Percentiles rank a stretch among this genome's conserved stretches.
phyloP scores from a whole-genome alignment of 2,888 invertebrate genomes.

The Tigriopus californicus region DNA sequence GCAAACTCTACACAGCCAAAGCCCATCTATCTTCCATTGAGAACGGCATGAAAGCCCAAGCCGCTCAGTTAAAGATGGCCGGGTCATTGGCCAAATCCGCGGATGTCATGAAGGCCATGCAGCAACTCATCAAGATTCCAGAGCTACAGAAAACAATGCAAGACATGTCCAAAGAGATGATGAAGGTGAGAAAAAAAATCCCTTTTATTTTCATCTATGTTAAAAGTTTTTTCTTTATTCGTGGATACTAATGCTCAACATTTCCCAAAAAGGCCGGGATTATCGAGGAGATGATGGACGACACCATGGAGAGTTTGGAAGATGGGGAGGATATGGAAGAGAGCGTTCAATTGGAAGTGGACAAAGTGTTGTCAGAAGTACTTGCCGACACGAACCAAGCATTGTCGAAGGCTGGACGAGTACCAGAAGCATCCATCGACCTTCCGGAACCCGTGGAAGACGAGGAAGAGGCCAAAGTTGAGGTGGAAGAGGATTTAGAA shows the following conservation, averaged over 20 bases:
- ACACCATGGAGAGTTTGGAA: slow-evolving; percentile 74
- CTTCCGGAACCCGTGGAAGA: slow-evolving; percentile 24
- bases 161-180: slow-evolving; percentile 96
- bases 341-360: slow-evolving; percentile 79
- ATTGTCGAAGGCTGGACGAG: slow-evolving; percentile 28
- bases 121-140: slow-evolving; percentile 65
- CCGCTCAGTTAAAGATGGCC: slow-evolving; percentile 67
- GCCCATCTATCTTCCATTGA: slow-evolving; percentile 92
- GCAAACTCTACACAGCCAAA: slow-evolving; percentile 83
- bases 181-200: slow-evolving; percentile 38
- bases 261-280: slow-evolving; percentile 51
- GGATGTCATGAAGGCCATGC: slow-evolving; percentile 98
- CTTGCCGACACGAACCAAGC: neutral
- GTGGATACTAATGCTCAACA: too few species aligned
- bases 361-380: slow-evolving; percentile 41
- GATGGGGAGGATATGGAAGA: slow-evolving; percentile 91
- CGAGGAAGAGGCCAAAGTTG: slow-evolving; percentile 35
- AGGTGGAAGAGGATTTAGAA: slow-evolving; percentile 58
- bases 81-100: slow-evolving; percentile 86
- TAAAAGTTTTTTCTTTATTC: too few species aligned
- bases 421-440: slow-evolving; percentile 36
- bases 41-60: slow-evolving; percentile 96
- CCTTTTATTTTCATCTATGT: too few species aligned
- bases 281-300: slow-evolving; percentile 96
- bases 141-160: slow-evolving; percentile 92